Conservation (phyloP, 2,888 invertebrate genomes). For the Campoplex capitator region DNA sequence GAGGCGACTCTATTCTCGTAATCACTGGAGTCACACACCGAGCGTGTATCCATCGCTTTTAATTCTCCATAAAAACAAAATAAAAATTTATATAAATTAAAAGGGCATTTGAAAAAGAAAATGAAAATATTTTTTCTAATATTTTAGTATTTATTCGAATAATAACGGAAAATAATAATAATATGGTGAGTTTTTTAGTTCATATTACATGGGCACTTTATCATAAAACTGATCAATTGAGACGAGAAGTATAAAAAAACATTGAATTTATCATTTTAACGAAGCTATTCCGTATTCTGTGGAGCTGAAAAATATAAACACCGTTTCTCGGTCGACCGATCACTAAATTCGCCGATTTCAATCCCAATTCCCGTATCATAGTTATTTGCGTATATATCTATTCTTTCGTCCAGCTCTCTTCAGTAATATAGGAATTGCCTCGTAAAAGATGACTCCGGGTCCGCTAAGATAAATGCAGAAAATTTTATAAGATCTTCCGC, state of each 20-base stretch:
- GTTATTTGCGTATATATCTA: conserved; percentile 49
- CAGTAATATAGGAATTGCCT: conserved; percentile 47
- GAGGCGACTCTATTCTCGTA: too few relatives aligned
- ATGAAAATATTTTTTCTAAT: too few relatives aligned
- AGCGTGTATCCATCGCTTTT: too few relatives aligned
- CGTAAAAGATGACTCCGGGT: conserved; percentile 55
- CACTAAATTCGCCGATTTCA: conserved; percentile 19
- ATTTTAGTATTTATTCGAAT: too few relatives aligned
- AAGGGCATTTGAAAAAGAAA: not conserved
- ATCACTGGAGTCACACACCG: too few relatives aligned
- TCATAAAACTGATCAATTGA: conserved; percentile 9
- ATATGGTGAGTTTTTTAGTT: not conserved
- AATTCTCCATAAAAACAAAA: too few relatives aligned
- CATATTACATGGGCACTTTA: not conserved
- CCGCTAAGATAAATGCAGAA: conserved; percentile 54
- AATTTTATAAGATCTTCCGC: conserved; percentile 55
- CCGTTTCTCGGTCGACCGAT: conserved; percentile 36
- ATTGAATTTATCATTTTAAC: not conserved
- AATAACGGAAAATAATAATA: not conserved
- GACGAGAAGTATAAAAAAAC: not conserved
- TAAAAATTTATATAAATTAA: not conserved
- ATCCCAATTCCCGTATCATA: conserved; percentile 37
- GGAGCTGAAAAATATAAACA: not conserved
- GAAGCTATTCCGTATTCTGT: not conserved
- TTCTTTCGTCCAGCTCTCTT: conserved; percentile 26